Evolutionary conservation across 2,888 invertebrate species (phyloP).

Genomic region (Pammene fasciana): DNA sequence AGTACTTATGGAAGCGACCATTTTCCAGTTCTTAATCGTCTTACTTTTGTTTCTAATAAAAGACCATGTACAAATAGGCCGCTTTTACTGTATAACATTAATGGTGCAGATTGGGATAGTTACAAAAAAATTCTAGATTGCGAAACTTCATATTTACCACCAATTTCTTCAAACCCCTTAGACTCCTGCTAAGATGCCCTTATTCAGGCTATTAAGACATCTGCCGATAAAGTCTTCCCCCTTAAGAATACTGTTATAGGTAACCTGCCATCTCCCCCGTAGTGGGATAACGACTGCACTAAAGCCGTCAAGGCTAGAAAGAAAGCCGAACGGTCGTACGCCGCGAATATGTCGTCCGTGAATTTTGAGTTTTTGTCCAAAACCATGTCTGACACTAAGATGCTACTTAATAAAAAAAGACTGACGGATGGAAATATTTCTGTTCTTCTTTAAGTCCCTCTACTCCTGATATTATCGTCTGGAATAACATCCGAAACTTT

Average conservation of each 20-base stretch:
- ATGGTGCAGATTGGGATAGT: background rate
- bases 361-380: background rate
- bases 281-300: conserved; percentile 13
- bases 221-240: conserved; percentile 7
- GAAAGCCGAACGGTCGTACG: background rate
- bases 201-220: background rate
- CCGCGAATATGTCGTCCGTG: background rate
- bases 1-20: conserved; percentile 12
- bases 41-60: background rate
- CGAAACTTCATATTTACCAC: background rate
- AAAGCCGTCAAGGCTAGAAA: background rate
- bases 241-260: conserved; percentile 1
- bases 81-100: background rate
- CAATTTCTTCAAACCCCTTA: background rate
- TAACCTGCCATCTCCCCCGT: background rate
- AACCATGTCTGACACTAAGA: background rate
- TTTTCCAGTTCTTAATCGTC: background rate
- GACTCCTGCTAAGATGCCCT: background rate
- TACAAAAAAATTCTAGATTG: background rate
- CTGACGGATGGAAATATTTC: conserved; percentile 11
- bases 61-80: background rate
- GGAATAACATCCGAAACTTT: conserved; percentile 1
- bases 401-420: background rate
- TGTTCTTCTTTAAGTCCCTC: conserved; percentile 4
- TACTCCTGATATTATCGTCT: background rate